Conservation (phyloP, 2,888 invertebrate genomes). For the Lycophotia porphyrea region DNA sequence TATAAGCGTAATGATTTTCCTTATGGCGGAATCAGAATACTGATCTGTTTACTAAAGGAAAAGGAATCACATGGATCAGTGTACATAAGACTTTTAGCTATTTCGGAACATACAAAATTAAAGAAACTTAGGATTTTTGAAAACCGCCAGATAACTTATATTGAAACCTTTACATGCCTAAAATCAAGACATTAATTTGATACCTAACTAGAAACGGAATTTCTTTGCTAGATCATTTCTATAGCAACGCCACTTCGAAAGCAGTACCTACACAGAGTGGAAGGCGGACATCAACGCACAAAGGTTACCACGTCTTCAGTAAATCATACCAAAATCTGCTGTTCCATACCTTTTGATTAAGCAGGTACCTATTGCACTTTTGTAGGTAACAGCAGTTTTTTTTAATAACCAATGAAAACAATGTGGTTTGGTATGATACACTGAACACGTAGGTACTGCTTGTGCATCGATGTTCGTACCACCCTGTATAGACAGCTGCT, state of each 20-base stretch:
- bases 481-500: neutral
- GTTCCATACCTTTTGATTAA: too few relatives aligned
- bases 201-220: neutral
- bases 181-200: neutral
- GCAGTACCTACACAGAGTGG: neutral
- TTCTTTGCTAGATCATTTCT: neutral
- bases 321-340: too few relatives aligned
- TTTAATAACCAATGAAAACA: neutral
- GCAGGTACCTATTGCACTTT: too few relatives aligned
- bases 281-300: too few relatives aligned
- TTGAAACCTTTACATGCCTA: neutral
- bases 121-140: neutral
- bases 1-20: conserved; percentile 42
- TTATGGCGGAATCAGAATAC: conserved; percentile 38
- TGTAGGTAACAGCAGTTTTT: neutral
- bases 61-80: neutral
- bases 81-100: neutral
- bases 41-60: conserved; percentile 17
- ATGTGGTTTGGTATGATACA: neutral
- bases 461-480: neutral
- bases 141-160: neutral
- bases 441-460: neutral
- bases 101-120: neutral
- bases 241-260: neutral
- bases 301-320: too few relatives aligned